Conservation (phyloP, 2,797 vertebrate genomes). For the Furcifer pardalis region DNA sequence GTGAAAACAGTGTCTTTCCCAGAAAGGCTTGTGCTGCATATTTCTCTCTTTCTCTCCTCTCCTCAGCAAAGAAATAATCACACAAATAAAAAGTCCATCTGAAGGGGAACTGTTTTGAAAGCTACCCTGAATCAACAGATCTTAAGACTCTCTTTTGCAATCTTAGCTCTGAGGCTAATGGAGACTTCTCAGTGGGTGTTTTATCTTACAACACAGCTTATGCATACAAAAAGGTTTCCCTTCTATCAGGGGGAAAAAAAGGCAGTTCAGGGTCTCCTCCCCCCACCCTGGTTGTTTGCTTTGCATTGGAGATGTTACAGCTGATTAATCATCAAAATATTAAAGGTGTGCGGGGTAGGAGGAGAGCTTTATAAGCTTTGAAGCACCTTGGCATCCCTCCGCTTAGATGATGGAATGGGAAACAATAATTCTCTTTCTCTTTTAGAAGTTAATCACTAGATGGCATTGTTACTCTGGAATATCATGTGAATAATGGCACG, state of each 20-base stretch:
- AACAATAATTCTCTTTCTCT: constrained; percentile 35
- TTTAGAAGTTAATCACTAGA: constrained; percentile 70
- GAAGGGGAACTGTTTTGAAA: constrained; percentile 44
- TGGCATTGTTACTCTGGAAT: constrained; percentile 73
- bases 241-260: constrained; percentile 11
- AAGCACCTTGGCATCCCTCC: constrained; percentile 31
- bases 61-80: constrained; percentile 35
- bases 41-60: not conserved
- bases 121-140: constrained; percentile 46
- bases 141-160: constrained; percentile 35
- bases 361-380: constrained; percentile 12
- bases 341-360: constrained; percentile 18
- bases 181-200: constrained; percentile 31
- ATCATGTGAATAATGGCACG: constrained; percentile 56
- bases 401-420: constrained; percentile 7
- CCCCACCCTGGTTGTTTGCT: not conserved
- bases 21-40: too few species aligned
- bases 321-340: constrained; percentile 39
- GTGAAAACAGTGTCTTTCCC: not conserved
- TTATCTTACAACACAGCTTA: constrained; percentile 21
- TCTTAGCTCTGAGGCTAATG: constrained; percentile 26
- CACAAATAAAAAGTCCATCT: constrained; percentile 22
- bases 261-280: not conserved
- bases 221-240: constrained; percentile 26
- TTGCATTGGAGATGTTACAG: constrained; percentile 24